Percentiles rank a stretch among this genome's conserved stretches.
These are phyloP conservation scores for Cephalopachus bancanus DNA, from an alignment of 2,797 vertebrate genomes.

Conservation along the genomic window DNA sequence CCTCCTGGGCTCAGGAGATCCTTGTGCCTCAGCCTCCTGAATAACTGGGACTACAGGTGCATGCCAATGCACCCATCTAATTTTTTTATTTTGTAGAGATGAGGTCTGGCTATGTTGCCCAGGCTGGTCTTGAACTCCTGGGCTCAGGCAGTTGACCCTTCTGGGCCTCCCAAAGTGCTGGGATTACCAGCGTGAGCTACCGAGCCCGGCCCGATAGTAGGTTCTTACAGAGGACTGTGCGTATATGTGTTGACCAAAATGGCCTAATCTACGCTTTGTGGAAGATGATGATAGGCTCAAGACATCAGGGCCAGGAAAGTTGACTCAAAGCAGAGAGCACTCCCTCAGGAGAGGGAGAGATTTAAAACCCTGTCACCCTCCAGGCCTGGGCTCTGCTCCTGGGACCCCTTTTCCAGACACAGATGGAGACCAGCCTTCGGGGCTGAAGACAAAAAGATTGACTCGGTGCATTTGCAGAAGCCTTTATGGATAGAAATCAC, in stretches of 20 bases:
- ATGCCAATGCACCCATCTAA: too few species aligned
- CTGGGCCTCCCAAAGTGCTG: too few species aligned
- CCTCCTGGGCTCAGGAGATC: too few species aligned
- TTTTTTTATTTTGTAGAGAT: too few species aligned
- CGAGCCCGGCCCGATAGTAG: background rate
- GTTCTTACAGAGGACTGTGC: background rate
- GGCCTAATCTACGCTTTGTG: background rate
- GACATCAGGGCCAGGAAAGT: background rate
- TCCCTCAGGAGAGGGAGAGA: background rate
- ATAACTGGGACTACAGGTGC: too few species aligned
- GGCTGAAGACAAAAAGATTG: conserved; percentile 8
- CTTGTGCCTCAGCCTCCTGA: too few species aligned
- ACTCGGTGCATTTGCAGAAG: conserved; percentile 51
- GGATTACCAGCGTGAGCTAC: too few species aligned
- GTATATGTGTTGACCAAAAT: background rate
- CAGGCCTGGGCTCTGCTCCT: background rate
- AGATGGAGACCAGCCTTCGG: background rate
- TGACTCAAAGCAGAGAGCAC: background rate
- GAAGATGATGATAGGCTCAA: background rate
- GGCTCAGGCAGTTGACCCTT: too few species aligned
- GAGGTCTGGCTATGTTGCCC: too few species aligned
- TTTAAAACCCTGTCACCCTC: background rate
- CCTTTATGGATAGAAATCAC: conserved; percentile 62
- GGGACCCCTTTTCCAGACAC: background rate
- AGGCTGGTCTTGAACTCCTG: too few species aligned